A percentile compares a stretch with the other conserved stretches of the same genome.
These are phyloP conservation scores for Ooceraea biroi DNA, from an alignment of 1,140 invertebrate species.

Conservation along the genomic window DNA sequence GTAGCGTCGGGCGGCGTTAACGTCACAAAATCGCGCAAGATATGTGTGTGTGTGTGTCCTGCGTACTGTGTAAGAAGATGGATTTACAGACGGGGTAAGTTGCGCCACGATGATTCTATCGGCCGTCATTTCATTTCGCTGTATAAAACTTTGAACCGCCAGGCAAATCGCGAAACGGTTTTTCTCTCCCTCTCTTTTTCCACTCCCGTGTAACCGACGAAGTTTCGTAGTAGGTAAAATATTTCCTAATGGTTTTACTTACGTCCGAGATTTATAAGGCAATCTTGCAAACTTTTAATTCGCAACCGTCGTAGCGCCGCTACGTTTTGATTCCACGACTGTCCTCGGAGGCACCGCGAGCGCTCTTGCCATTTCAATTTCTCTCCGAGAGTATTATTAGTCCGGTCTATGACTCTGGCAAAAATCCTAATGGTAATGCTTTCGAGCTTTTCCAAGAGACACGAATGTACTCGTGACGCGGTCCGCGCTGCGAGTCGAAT, in stretches of 20 bases:
- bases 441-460: conserved; percentile 19
- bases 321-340: conserved; percentile 50
- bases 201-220: not conserved
- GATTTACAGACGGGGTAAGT: conserved; percentile 1
- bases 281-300: conserved; percentile 62
- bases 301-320: not conserved
- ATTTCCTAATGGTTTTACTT: conserved; percentile 58
- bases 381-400: conserved; percentile 46
- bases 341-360: conserved; percentile 18
- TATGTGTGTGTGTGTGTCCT: conserved; percentile 4
- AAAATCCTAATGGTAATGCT: conserved; percentile 61
- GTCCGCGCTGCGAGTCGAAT: not conserved
- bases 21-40: conserved; percentile 20
- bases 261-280: conserved; percentile 58
- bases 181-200: not conserved
- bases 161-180: conserved; percentile 18
- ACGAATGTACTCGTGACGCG: not conserved
- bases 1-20: conserved; percentile 24
- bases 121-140: conserved; percentile 28
- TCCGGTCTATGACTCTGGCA: conserved; percentile 49
- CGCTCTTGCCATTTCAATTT: not conserved
- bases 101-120: conserved; percentile 23
- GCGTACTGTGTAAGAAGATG: not conserved
- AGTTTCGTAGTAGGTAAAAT: conserved; percentile 43
- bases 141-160: conserved; percentile 43